A percentile compares a stretch with the other conserved stretches of the same genome.
phyloP scores from a whole-genome alignment of 2,888 invertebrate genomes.

The Nomada ferruginata region DNA sequence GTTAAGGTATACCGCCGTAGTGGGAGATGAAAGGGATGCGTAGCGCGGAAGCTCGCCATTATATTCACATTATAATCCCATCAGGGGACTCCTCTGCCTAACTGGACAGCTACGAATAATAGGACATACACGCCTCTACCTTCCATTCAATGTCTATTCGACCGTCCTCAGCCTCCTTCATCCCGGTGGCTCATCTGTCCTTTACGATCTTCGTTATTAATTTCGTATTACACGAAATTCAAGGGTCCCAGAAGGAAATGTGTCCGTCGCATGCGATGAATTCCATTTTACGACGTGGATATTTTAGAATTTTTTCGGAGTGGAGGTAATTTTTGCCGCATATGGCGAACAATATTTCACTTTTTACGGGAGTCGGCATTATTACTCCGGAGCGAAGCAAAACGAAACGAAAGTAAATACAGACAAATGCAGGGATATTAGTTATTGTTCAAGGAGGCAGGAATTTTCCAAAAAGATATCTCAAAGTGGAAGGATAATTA shows the following conservation, averaged over 20 bases:
- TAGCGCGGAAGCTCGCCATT: slow-evolving; percentile 81
- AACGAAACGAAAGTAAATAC: no score
- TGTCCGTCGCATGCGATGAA: not conserved
- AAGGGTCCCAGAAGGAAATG: not conserved
- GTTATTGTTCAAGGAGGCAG: no score
- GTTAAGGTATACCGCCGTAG: slow-evolving; percentile 47
- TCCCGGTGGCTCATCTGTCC: slow-evolving; percentile 17
- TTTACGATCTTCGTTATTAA: slow-evolving; percentile 46
- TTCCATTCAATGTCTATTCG: slow-evolving; percentile 53
- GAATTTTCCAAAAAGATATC: no score
- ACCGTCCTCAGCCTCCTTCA: slow-evolving; percentile 25
- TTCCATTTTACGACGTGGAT: not conserved
- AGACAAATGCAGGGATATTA: no score
- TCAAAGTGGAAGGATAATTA: no score
- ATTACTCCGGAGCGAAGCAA: no score
- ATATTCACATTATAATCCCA: slow-evolving; percentile 83
- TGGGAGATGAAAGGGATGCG: slow-evolving; percentile 71
- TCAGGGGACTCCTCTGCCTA: slow-evolving; percentile 79
- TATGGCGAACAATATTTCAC: no score
- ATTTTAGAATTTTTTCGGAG: not conserved
- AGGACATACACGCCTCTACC: slow-evolving; percentile 61
- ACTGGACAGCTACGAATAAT: slow-evolving; percentile 77
- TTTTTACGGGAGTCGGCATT: no score
- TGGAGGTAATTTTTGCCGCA: no score
- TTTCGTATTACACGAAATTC: slow-evolving; percentile 38